A percentile compares a stretch with the other conserved stretches of the same genome.
These are phyloP conservation scores for Luperina testacea DNA, from an alignment of 2,888 invertebrate species.

Conservation along the genomic window DNA sequence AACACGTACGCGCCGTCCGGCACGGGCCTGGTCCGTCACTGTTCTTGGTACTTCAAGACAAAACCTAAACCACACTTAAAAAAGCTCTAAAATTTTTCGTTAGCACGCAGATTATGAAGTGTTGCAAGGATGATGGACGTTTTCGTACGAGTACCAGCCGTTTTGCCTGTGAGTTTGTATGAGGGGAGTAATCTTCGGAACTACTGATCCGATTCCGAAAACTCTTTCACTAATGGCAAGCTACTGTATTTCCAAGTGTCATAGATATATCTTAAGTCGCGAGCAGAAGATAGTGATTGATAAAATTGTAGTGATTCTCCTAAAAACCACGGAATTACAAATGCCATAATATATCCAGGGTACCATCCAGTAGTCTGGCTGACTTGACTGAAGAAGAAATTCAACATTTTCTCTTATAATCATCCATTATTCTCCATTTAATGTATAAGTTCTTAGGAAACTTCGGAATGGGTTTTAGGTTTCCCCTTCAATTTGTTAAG, in stretches of 20 bases:
- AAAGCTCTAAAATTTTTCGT: neutral
- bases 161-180: no score
- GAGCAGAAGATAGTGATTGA: neutral
- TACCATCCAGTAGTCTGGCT: neutral
- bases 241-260: no score
- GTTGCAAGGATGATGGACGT: no score
- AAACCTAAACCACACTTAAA: neutral
- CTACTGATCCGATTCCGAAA: no score
- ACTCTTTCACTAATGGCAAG: no score
- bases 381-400: neutral
- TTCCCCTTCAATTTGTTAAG: neutral
- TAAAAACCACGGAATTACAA: neutral
- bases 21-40: no score
- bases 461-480: slow-evolving; percentile 1
- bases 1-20: no score
- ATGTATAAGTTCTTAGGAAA: slow-evolving; percentile 9
- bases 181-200: no score
- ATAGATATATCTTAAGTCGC: neutral
- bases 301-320: neutral
- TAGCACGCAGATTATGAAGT: no score
- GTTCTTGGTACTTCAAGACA: neutral
- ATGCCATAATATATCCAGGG: neutral
- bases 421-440: no score
- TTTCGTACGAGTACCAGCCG: no score
- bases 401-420: neutral